These are phyloP conservation scores for Melolontha melolontha DNA, from an alignment of 2,888 invertebrate genomes.

Conservation along the genomic window DNA sequence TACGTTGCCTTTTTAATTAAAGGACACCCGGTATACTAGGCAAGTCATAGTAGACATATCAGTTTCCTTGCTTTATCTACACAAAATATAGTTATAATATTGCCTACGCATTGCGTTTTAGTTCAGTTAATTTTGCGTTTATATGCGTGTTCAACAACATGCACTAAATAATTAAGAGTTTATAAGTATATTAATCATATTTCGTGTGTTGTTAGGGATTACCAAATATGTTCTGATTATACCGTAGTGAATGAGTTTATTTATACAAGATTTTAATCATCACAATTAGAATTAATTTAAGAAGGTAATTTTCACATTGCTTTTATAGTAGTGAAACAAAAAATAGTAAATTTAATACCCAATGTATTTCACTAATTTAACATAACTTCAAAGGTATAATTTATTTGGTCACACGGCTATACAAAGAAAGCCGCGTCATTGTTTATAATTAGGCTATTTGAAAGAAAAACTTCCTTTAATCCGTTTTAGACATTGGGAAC, in stretches of 20 bases:
- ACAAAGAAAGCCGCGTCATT: no score
- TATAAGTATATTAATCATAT: slow-evolving; percentile 13
- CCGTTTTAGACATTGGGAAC: no score
- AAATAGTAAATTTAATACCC: not conserved
- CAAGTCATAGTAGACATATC: no score
- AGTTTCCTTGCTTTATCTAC: not conserved
- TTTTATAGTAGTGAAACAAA: not conserved
- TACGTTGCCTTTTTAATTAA: no score
- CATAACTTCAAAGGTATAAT: no score
- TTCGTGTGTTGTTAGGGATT: not conserved
- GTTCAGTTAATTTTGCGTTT: not conserved
- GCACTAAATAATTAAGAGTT: slow-evolving; percentile 19
- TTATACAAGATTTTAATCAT: not conserved
- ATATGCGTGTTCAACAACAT: not conserved
- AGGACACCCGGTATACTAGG: no score
- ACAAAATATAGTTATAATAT: not conserved
- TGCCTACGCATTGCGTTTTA: not conserved
- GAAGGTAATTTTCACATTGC: not conserved
- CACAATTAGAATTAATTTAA: slow-evolving; percentile 3
- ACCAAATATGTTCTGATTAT: not conserved
- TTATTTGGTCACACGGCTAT: no score
- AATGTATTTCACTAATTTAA: not conserved
- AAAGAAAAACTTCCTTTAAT: no score
- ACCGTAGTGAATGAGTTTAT: not conserved
- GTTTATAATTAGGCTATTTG: no score